A percentile compares a stretch with the other conserved stretches of the same genome.
These are phyloP conservation scores for Hesperia comma DNA, from an alignment of 2,888 invertebrate species.

Conservation along the genomic window DNA sequence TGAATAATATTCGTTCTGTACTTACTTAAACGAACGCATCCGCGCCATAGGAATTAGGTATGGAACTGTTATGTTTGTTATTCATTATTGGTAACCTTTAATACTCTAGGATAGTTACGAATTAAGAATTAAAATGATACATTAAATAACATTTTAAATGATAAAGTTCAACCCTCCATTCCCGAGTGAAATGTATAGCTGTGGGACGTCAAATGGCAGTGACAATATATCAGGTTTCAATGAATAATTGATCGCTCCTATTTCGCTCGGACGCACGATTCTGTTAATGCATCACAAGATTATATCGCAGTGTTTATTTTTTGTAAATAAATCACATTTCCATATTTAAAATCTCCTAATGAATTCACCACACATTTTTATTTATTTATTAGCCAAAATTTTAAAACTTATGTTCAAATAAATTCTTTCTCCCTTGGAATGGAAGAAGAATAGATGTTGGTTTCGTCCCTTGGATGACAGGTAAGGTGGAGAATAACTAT, in stretches of 20 bases:
- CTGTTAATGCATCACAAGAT: slow-evolving; percentile 53
- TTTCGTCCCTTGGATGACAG: no score
- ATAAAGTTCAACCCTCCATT: slow-evolving; percentile 45
- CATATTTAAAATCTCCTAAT: not conserved
- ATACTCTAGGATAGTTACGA: not conserved
- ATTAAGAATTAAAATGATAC: slow-evolving; percentile 1
- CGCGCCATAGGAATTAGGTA: slow-evolving; percentile 23
- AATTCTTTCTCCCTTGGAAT: no score
- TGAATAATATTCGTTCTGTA: slow-evolving; percentile 59
- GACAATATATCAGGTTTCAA: slow-evolving; percentile 71
- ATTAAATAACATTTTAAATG: slow-evolving; percentile 12
- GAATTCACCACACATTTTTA: no score
- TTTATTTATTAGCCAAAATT: no score
- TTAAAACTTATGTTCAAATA: no score
- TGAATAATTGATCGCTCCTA: slow-evolving; percentile 67
- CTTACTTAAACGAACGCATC: no score
- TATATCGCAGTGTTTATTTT: slow-evolving; percentile 2
- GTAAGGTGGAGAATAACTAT: no score
- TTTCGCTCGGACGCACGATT: slow-evolving; percentile 50
- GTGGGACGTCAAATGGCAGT: slow-evolving; percentile 54
- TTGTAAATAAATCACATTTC: not conserved
- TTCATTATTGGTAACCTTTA: slow-evolving; percentile 2
- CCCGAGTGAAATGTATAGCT: slow-evolving; percentile 50
- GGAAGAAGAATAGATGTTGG: no score
- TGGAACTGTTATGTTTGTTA: not conserved